Evolutionary conservation across 2,888 invertebrate species (phyloP), one percentile per base, ranked within the genome.

Genomic region (Itoplectis maculator): DNA sequence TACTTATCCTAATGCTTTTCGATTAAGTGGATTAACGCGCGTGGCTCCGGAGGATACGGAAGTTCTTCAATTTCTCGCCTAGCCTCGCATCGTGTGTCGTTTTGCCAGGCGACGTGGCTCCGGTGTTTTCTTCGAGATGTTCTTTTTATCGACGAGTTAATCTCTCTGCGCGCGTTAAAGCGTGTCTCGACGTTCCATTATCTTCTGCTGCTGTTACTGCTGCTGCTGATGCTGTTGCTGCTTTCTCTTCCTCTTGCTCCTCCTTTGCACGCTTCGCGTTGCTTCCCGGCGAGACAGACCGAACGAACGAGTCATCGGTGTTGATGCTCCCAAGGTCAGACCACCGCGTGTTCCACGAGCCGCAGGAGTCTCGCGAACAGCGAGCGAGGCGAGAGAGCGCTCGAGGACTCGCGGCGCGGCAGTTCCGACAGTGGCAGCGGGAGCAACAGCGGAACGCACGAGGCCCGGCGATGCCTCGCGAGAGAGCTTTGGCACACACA

Each of bases 391-490:
- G 51, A 54, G 40, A 13, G 63, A 75, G 70, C 66, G 18, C 9
- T 35, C 37, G 49, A 74, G 47, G 37, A 29, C 35, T n/a, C n/a
- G n/a, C n/a, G n/a, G n/a, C n/a, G n/a, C n/a, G n/a, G n/a, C n/a
- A n/a, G n/a, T n/a, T n/a, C n/a, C n/a, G n/a, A n/a, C n/a, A n/a
- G 54, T 65, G 61, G 51, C 20, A 61, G 54, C 70, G 40, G 63
- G 23, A 49, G 56, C 66, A 54, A 65, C 65, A 65, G 74, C 45
- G 68, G 61, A 18, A n/a, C n/a, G 18, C 75, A 65, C 35, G 51
- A 59, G 54, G 49, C 29, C 61, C 56, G 80, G 45, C 73, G 66
- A 82, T 76, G 75, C 65, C n/a, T 37, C 18, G 45, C n/a, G 45
- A 15, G 40, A 54, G 29, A 65, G 37, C 40, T 56, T 51, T 66